phyloP scores from a whole-genome alignment of 2,113 vertebrate genomes.

The Piprites chloris region DNA sequence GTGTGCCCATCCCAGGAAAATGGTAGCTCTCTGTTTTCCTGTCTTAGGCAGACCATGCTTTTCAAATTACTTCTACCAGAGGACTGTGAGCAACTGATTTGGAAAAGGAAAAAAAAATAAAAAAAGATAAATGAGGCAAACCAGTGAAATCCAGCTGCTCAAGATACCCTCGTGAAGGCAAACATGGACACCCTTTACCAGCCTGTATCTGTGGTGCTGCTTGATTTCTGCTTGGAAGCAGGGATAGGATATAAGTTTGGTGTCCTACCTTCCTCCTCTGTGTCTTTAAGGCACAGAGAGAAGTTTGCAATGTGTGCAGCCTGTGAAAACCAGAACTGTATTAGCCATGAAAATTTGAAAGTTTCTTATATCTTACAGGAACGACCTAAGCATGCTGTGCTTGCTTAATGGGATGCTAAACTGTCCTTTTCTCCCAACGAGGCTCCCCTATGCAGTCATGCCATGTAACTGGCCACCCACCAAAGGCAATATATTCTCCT shows the following conservation, averaged over 20 bases:
- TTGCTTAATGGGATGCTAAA: slow-evolving; percentile 65
- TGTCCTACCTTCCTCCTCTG: slow-evolving; percentile 17
- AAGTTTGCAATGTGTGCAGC: not conserved
- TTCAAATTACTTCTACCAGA: not conserved
- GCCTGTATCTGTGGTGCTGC: slow-evolving; percentile 52
- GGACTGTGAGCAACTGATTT: slow-evolving; percentile 27
- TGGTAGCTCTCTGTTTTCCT: slow-evolving; percentile 76
- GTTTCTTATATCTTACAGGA: slow-evolving; percentile 49
- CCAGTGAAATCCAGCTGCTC: not conserved
- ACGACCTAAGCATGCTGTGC: slow-evolving; percentile 57
- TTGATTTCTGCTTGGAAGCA: slow-evolving; percentile 36
- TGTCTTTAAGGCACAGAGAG: slow-evolving; percentile 12
- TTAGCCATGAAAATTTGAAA: slow-evolving; percentile 29
- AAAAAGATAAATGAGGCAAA: not conserved
- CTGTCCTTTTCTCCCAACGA: slow-evolving; percentile 13
- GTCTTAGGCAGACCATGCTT: not conserved
- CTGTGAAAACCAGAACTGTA: slow-evolving; percentile 37
- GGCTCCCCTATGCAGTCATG: slow-evolving; percentile 32
- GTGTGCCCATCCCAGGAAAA: slow-evolving; percentile 94
- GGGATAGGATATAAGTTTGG: not conserved
- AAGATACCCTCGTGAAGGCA: not conserved
- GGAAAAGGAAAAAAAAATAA: not conserved
- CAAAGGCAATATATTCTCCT: slow-evolving; percentile 32
- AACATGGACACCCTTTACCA: slow-evolving; percentile 24
- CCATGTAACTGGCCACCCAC: not conserved